Evolutionary conservation across 1,140 invertebrate species (phyloP).

Genomic region (Magallana gigas): DNA sequence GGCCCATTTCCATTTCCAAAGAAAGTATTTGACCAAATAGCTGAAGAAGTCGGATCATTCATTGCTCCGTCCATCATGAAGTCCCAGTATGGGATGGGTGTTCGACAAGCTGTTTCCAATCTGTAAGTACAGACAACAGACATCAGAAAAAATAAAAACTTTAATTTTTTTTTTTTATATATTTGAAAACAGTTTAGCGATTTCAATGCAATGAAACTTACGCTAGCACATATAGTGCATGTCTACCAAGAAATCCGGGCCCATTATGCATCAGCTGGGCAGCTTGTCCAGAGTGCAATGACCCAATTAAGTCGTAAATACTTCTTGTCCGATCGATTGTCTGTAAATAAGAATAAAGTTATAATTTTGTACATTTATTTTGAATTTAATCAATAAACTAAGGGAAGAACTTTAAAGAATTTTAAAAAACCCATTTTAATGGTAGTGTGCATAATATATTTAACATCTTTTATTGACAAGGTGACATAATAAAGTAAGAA

Average conservation of each 20-base stretch:
- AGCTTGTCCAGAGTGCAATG: constrained; percentile 45
- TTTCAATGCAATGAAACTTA: constrained; percentile 33
- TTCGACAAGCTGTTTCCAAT: constrained; percentile 62
- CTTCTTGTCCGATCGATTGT: constrained; percentile 28
- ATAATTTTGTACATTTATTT: no score
- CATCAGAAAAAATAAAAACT: no score
- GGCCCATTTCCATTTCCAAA: constrained; percentile 77
- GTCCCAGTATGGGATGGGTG: constrained; percentile 79
- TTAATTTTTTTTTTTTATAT: no score
- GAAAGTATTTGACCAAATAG: constrained; percentile 73
- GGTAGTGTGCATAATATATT: no score
- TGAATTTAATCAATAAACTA: no score
- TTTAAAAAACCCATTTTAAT: no score
- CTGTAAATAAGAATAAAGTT: neutral
- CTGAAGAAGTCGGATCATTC: constrained; percentile 71
- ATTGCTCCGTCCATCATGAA: constrained; percentile 73
- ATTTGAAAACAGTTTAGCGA: neutral
- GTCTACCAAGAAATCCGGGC: constrained; percentile 52
- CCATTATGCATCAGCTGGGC: constrained; percentile 47
- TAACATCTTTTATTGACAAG: no score
- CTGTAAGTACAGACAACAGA: constrained; percentile 44
- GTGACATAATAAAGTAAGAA: no score
- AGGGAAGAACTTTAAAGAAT: no score
- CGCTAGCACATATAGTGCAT: constrained; percentile 48
- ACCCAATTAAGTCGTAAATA: constrained; percentile 50